A percentile compares a stretch with the other conserved stretches of the same genome.
phyloP scores from a whole-genome alignment of 2,888 invertebrate species.

The Drosophila prostipennis region DNA sequence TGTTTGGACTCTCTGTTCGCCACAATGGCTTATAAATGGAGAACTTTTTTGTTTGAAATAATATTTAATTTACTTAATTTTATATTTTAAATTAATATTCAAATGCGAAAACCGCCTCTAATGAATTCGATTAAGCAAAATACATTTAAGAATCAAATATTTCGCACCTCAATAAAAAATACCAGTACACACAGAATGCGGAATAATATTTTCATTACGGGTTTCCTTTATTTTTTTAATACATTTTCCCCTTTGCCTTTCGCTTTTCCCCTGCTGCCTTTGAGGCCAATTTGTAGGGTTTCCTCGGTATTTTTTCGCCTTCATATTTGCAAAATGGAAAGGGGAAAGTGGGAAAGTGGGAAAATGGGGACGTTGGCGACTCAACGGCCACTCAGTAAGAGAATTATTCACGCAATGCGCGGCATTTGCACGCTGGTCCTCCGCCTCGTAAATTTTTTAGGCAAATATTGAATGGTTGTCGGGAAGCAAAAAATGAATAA shows the following conservation, averaged over 20 bases:
- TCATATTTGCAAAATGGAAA: background rate
- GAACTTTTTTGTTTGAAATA: background rate
- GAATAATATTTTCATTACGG: conserved; percentile 11
- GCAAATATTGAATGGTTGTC: conserved; percentile 57
- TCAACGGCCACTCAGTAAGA: conserved; percentile 67
- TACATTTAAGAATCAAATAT: background rate
- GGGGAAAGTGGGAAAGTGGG: background rate
- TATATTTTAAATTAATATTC: too few species aligned
- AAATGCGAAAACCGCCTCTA: background rate
- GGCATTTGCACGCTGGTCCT: conserved; percentile 58
- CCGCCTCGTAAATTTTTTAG: conserved; percentile 58
- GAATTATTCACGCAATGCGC: conserved; percentile 70
- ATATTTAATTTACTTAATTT: too few species aligned
- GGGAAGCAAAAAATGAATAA: conserved; percentile 9
- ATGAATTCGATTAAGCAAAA: background rate
- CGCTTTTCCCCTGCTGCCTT: background rate
- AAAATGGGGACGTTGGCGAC: conserved; percentile 36
- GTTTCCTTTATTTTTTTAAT: conserved; percentile 1
- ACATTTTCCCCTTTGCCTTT: background rate
- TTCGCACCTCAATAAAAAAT: background rate
- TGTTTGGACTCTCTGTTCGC: background rate
- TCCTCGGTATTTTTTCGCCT: conserved; percentile 7
- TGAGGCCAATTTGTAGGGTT: conserved; percentile 1
- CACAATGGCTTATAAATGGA: background rate
- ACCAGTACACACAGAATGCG: background rate